A percentile compares a stretch with the other conserved stretches of the same genome.
Conservation (phyloP, 1,140 invertebrate species). For the Cecropterus lyciades region DNA sequence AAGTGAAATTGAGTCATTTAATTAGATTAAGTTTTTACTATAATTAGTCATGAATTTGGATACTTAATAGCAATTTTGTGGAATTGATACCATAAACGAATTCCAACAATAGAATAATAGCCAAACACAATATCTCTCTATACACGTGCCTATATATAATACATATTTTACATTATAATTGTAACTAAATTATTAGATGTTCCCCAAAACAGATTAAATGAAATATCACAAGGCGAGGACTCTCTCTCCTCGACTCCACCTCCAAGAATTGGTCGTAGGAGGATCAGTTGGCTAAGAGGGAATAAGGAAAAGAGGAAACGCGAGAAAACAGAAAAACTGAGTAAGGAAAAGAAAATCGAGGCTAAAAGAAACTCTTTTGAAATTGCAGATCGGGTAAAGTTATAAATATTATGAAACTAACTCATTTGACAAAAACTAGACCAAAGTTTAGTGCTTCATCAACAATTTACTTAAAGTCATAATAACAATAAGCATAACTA, state of each 20-base stretch:
- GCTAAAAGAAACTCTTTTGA: conserved; percentile 50
- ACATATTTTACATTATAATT: too few relatives aligned
- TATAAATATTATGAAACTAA: background rate
- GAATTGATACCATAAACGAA: too few relatives aligned
- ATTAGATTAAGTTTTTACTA: background rate
- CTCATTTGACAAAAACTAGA: background rate
- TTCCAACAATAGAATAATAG: too few relatives aligned
- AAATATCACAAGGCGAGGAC: conserved; percentile 55
- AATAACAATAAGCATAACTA: too few relatives aligned
- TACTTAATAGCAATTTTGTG: too few relatives aligned
- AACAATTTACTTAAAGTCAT: too few relatives aligned
- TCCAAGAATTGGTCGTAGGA: conserved; percentile 53
- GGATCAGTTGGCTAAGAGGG: conserved; percentile 55
- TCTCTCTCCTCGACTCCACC: conserved; percentile 47
- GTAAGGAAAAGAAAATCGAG: conserved; percentile 43
- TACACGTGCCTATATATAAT: too few relatives aligned
- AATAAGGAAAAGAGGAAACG: conserved; percentile 51
- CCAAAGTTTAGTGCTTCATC: too few relatives aligned
- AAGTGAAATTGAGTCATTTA: too few relatives aligned
- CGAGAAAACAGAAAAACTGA: conserved; percentile 48
- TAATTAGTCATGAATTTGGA: too few relatives aligned
- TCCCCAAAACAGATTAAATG: conserved; percentile 55
- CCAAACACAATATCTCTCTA: too few relatives aligned
- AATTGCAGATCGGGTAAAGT: conserved; percentile 70
- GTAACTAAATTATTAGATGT: too few relatives aligned